A percentile compares a stretch with the other conserved stretches of the same genome.
Conservation (phyloP, 2,797 vertebrate species). For the Aselliscus stoliczkanus region DNA sequence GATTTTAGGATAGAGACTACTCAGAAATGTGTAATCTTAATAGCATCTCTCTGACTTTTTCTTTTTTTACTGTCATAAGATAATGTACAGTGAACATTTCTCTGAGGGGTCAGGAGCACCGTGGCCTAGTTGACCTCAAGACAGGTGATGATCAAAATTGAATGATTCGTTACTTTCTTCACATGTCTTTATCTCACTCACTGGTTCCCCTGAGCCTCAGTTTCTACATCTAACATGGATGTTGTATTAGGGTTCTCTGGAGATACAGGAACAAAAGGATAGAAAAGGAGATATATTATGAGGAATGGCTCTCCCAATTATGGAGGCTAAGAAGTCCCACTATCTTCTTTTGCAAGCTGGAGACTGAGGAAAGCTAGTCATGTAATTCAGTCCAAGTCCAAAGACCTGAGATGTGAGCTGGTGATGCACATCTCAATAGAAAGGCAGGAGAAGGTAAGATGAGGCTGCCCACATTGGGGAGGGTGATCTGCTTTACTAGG, state of each 20-base stretch:
- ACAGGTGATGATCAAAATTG: background rate
- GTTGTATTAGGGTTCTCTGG: background rate
- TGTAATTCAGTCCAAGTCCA: background rate
- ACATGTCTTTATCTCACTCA: background rate
- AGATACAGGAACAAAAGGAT: background rate
- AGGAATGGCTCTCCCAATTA: background rate
- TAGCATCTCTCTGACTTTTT: background rate
- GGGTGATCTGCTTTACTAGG: background rate
- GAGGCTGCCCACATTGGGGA: background rate
- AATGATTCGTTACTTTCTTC: background rate
- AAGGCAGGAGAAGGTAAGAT: background rate
- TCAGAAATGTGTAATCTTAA: background rate
- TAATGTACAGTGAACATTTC: background rate
- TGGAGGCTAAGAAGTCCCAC: background rate
- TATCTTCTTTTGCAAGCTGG: background rate
- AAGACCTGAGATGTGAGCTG: background rate
- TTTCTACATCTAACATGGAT: background rate
- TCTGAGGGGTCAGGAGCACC: background rate
- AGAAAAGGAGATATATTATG: background rate
- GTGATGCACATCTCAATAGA: background rate
- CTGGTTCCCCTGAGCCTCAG: background rate
- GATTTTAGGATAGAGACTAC: background rate
- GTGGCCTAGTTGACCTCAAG: background rate
- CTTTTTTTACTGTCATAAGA: constrained; percentile 19
- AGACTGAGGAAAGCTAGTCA: background rate